Base-by-base conservation (phyloP, 2,888 invertebrate species). In the Trisateles emortualis region DNA sequence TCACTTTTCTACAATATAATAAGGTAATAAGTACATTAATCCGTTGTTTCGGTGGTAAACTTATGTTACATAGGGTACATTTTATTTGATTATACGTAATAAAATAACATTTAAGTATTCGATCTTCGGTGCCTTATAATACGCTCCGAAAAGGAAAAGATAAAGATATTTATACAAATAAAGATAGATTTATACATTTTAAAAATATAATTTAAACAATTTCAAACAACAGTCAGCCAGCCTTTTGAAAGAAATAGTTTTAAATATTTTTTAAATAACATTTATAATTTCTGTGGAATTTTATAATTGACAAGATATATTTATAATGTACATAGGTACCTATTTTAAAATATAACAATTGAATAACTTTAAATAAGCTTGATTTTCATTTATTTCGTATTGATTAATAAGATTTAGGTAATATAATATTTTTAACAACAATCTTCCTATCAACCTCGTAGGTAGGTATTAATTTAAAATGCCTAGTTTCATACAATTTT, bases 41-140 rank as follows among this genome's bases (percentile, higher is more conserved):
- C 71, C 56, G 52, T 63, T 53, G 62, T 69, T 57, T 79, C 83
- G 89, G 88, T 90, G 90, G 89, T 89, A 90, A 90, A 89, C 89
- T 88, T 90, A 90, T 81, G 87, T 77, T 70, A 69, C 57, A 52
- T 57, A 22, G n/a, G n/a, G n/a, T n/a, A 48, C 30, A 52, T 46
- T 57, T 61, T 52, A 53, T 44, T 43, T 10, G 22, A 59, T 51
- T 32, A 53, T 50, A 52, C n/a, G 16, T 53, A 52, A 50, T 50
- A 60, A 56, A 33, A 22, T 22, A 3, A 22, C 22, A 22, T 26
- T 26, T 26, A 26, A 8, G 4, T 26, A 26, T 26, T 26, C n/a
- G 9, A 26, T 6, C 9, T 26, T 26, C 26, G 9, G 9, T 46
- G 38, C 36, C 4, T 13, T 24, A 42, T 8, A 17, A 8, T 42